Conservation (phyloP, 2,888 invertebrate genomes). For the Hecatera dysodea region DNA sequence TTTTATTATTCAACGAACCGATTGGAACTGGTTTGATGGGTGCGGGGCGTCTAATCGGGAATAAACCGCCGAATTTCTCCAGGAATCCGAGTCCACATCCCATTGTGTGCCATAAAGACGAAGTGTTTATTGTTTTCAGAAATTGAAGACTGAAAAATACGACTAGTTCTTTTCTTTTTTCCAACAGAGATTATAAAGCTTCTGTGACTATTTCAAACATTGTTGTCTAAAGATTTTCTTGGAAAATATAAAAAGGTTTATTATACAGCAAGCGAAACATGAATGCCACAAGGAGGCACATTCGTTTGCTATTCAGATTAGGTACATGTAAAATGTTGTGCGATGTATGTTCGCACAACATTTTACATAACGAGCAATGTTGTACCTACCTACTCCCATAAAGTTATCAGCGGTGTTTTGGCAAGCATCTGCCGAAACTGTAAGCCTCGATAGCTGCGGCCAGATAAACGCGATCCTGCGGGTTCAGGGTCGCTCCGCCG, state of each 20-base stretch:
- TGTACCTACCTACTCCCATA: conserved; percentile 62
- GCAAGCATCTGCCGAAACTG: conserved; percentile 86
- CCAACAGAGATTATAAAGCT: background rate
- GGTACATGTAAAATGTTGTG: conserved; percentile 58
- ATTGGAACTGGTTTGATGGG: conserved; percentile 86
- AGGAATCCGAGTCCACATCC: conserved; percentile 63
- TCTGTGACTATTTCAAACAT: background rate
- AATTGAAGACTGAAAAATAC: conserved; percentile 26
- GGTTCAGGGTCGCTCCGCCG: conserved; percentile 82
- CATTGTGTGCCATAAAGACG: conserved; percentile 15
- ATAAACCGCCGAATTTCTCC: conserved; percentile 77
- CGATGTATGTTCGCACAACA: conserved; percentile 31
- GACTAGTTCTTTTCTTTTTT: conserved; percentile 1
- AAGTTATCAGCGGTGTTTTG: conserved; percentile 82
- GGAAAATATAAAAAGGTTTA: conserved; percentile 16
- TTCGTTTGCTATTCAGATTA: conserved; percentile 53
- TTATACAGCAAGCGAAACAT: conserved; percentile 17
- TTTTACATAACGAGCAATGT: conserved; percentile 47
- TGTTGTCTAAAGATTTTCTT: conserved; percentile 11
- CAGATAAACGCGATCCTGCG: conserved; percentile 81
- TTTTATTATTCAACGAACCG: conserved; percentile 85
- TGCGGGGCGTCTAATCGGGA: conserved; percentile 78
- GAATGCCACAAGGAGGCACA: conserved; percentile 20
- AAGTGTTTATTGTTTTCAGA: conserved; percentile 15
- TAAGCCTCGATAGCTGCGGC: conserved; percentile 76